Evolutionary conservation across 2,797 vertebrate species (phyloP), one percentile per base, ranked within the genome.

Genomic region (Lerista edwardsae): DNA sequence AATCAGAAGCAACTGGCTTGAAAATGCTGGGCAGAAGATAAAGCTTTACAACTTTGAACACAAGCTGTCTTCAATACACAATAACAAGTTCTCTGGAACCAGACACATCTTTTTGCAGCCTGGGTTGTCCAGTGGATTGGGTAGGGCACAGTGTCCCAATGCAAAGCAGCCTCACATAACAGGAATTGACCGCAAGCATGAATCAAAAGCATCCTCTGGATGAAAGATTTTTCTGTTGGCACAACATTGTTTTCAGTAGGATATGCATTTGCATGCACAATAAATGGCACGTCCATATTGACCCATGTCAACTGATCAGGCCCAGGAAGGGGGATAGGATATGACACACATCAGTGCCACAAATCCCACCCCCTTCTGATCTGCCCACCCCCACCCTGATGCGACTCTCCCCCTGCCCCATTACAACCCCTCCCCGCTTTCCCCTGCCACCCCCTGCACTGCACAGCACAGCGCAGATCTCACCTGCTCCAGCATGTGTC

Each of bases 1-100:
- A 68, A 75, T 59, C 72, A 80, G 27, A 88, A 88, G 84, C 25
- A 25, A 29, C 76, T 73, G 47, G 57, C 1, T 79, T 81, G 51
- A 77, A 55, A 55, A 77, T 36, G 17, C 19, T 72, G 14, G 21
- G 51, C 23, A 75, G 36, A 61, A 68, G 78, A 80, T 39, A 81
- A 85, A 84, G 75, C 51, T 86, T 81, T 12, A 44, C 27, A 86
- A 1, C 36, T 14, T 85, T 19, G n/a, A 25, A 80, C 1, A 61
- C n/a, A n/a, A n/a, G n/a, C n/a, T 29, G 21, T 31, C 74, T 57
- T 80, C 59, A 82, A 72, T 11, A 29, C 15, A 77, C 31, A 71
- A 25, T 14, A 74, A 7, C 34, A 80, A 79, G 27, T 14, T 80
- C 6, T 76, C 9, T 69, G 31, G 19, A 76, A 76, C 27, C 39